Evolutionary conservation across 2,888 invertebrate species (phyloP).

Genomic region (Tipula unca): DNA sequence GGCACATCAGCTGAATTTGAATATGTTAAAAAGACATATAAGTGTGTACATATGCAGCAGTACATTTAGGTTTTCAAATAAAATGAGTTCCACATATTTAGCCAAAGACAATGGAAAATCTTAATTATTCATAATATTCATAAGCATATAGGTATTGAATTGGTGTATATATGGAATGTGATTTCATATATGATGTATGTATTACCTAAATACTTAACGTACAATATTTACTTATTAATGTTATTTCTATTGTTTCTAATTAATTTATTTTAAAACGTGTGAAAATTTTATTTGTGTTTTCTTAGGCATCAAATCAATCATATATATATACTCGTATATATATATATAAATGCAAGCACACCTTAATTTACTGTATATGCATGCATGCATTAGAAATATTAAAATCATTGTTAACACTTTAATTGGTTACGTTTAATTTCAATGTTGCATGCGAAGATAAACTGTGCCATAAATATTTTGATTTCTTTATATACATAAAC

Average conservation of each 20-base stretch:
- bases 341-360: constrained; percentile 1
- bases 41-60: neutral
- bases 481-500: no score
- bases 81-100: neutral
- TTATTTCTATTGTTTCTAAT: neutral
- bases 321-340: no score
- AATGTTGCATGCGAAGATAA: neutral
- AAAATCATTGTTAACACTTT: neutral
- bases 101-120: neutral
- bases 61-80: no score
- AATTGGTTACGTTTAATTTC: neutral
- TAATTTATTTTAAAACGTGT: neutral
- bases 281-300: neutral
- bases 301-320: neutral
- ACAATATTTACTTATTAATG: neutral
- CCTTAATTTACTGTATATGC: neutral
- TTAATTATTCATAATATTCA: neutral
- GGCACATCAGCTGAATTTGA: neutral
- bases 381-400: neutral
- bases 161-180: neutral
- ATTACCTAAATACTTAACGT: neutral
- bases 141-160: neutral
- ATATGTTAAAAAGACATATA: neutral
- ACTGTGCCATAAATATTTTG: neutral
- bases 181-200: neutral